Evolutionary conservation across 2,113 vertebrate genomes (phyloP).

Genomic region (Nannobrachium achirus): DNA sequence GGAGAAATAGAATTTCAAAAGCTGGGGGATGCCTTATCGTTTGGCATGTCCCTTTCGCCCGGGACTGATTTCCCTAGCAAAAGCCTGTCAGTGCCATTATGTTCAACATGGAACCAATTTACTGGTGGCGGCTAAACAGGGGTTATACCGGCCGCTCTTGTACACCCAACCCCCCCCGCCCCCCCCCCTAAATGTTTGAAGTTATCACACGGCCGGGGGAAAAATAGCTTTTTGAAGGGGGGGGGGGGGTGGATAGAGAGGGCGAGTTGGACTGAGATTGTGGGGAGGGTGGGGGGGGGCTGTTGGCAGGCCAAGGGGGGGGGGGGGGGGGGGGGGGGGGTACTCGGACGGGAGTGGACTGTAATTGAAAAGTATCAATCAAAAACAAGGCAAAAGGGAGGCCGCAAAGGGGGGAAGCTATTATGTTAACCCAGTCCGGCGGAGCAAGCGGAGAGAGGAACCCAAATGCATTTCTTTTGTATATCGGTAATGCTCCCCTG

Average conservation of each 20-base stretch:
- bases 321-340: neutral
- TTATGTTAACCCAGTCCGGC: constrained; percentile 79
- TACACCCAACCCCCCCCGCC: constrained; percentile 52
- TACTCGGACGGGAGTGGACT: constrained; percentile 79
- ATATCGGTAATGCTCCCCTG: constrained; percentile 79
- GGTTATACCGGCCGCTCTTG: constrained; percentile 88
- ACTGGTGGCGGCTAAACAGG: constrained; percentile 96
- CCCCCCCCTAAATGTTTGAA: constrained; percentile 94
- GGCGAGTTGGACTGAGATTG: constrained; percentile 40
- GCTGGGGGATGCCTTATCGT: constrained; percentile 97
- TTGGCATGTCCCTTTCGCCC: constrained; percentile 94
- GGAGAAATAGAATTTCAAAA: constrained; percentile 99
- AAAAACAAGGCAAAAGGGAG: constrained; percentile 89
- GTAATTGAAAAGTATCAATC: constrained; percentile 99
- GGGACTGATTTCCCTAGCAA: constrained; percentile 99
- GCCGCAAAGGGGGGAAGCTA: constrained; percentile 74
- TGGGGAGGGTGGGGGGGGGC: constrained; percentile 83
- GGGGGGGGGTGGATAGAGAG: constrained; percentile 79
- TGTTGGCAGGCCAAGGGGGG: constrained; percentile 56
- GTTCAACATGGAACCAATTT: constrained; percentile 99
- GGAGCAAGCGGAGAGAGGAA: constrained; percentile 66
- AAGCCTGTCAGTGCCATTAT: constrained; percentile 99
- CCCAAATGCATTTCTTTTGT: constrained; percentile 80
- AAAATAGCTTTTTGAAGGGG: constrained; percentile 96
- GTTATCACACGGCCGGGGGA: constrained; percentile 86